Base-by-base conservation (phyloP, 2,888 invertebrate species). In the Tenodera sinensis region DNA sequence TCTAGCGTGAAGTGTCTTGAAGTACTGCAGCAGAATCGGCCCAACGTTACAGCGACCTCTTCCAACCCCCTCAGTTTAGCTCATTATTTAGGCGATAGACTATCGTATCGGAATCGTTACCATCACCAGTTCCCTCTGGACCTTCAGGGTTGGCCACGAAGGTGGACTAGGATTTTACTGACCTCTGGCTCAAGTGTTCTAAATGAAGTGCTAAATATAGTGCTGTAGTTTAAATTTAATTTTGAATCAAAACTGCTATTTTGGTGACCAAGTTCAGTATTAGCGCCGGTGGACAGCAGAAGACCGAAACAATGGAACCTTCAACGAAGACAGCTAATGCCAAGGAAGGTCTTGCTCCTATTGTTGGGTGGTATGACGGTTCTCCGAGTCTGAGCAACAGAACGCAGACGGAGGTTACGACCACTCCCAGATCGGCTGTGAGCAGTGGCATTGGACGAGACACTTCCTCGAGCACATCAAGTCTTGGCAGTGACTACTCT, bases 381-480 rank as follows among this genome's bases (percentile, higher is more conserved):
- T 92, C 93, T 84, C 93, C 93, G 0, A 92, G 92, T 0, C 91
- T 92, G 2, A 92, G 92, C n/a, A 91, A 92, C 0, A 91, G 89
- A 28, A 90, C 91, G 83, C n/a, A 88, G 86, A 30, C 89, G 15
- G 85, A 9, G 85, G 85, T 84, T 90, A 83, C 92, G 91, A 90
- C 92, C 91, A 88, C 84, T 90, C 90, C n/a, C 88, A 90, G 89
- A 6, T 92, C 92, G 0, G 94, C 94, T 27, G 47, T 47, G 25
- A 93, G 92, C 89, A 95, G 95, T 47, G 95, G 94, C 6, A 94
- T 94, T 84, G 94, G 93, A 34, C 93, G 93, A 90, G 95, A 94
- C 92, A 93, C 47, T 93, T 93, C 91, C 92, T 93, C 84, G 92
- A 88, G 83, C 25, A 90, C 89, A 28, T 87, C 90, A 14, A 84